Evolutionary conservation across 2,888 invertebrate species (phyloP).

Genomic region (Latrodectus hesperus): DNA sequence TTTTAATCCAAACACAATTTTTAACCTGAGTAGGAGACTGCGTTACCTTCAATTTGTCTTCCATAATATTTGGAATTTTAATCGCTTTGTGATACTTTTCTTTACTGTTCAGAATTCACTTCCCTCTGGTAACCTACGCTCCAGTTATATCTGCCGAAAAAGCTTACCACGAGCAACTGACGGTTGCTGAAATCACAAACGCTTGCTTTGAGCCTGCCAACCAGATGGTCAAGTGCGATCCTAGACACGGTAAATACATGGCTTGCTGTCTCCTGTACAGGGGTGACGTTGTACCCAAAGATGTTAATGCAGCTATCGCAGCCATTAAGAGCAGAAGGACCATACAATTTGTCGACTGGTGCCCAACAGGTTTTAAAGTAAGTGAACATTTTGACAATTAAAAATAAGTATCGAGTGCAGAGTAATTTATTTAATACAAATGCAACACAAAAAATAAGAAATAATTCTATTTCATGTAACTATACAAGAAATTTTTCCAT

Average conservation of each 20-base stretch:
- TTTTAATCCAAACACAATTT: background rate
- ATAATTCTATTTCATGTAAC: too few relatives aligned
- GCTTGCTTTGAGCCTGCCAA: slow-evolving; percentile 77
- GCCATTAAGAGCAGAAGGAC: slow-evolving; percentile 77
- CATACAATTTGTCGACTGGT: slow-evolving; percentile 94
- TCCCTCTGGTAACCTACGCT: slow-evolving; percentile 82
- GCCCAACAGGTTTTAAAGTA: slow-evolving; percentile 90
- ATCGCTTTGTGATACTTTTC: background rate
- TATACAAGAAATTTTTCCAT: too few relatives aligned
- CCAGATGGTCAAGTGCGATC: slow-evolving; percentile 73
- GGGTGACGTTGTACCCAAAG: slow-evolving; percentile 78
- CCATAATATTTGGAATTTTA: too few relatives aligned
- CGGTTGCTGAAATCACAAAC: slow-evolving; percentile 76
- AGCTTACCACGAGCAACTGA: slow-evolving; percentile 76
- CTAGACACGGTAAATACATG: slow-evolving; percentile 72
- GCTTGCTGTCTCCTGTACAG: slow-evolving; percentile 75
- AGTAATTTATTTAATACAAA: too few relatives aligned
- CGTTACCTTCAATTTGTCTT: too few relatives aligned
- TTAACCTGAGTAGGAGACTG: background rate
- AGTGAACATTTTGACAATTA: too few relatives aligned
- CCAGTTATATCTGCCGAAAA: slow-evolving; percentile 76
- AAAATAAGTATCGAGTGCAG: too few relatives aligned
- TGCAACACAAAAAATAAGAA: too few relatives aligned
- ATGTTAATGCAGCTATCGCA: slow-evolving; percentile 76
- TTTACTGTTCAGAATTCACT: slow-evolving; percentile 83